These are phyloP conservation scores for Panulirus ornatus DNA, from an alignment of 1,140 invertebrate species.

Conservation along the genomic window DNA sequence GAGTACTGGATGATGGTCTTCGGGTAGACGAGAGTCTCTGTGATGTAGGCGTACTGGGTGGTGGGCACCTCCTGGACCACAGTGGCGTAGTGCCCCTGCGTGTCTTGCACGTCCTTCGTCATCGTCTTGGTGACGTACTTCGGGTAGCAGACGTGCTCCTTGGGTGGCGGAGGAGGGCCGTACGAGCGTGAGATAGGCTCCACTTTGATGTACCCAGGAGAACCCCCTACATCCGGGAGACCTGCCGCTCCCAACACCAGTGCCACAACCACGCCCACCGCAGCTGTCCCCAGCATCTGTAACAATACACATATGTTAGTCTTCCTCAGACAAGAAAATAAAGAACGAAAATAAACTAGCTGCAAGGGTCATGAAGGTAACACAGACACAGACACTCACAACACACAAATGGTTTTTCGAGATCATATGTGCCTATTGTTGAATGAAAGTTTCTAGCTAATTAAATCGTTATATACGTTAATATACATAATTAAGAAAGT, in stretches of 20 bases:
- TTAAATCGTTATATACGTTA: too few species aligned
- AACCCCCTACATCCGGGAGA: conserved; percentile 52
- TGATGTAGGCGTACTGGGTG: conserved; percentile 74
- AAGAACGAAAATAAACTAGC: background rate
- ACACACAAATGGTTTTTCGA: background rate
- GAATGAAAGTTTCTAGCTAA: background rate
- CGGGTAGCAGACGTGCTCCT: conserved; percentile 69
- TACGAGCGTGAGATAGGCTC: conserved; percentile 59
- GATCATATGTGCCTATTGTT: background rate
- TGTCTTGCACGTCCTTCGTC: conserved; percentile 74
- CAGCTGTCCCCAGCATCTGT: conserved; percentile 75
- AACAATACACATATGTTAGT: background rate
- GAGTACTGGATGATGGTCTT: conserved; percentile 75
- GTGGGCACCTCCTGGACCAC: conserved; percentile 64
- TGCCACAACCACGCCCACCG: conserved; percentile 71
- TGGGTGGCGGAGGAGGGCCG: conserved; percentile 54
- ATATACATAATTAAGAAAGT: too few species aligned
- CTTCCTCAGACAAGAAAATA: background rate
- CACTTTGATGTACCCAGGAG: conserved; percentile 69
- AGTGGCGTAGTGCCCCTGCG: conserved; percentile 68
- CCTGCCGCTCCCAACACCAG: conserved; percentile 54
- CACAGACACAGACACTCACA: background rate
- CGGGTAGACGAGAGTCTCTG: conserved; percentile 72
- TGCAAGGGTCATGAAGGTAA: background rate
- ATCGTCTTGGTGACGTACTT: conserved; percentile 74